These are phyloP conservation scores for Phodopus roborovskii DNA, from an alignment of 2,113 vertebrate genomes.

Conservation along the genomic window DNA sequence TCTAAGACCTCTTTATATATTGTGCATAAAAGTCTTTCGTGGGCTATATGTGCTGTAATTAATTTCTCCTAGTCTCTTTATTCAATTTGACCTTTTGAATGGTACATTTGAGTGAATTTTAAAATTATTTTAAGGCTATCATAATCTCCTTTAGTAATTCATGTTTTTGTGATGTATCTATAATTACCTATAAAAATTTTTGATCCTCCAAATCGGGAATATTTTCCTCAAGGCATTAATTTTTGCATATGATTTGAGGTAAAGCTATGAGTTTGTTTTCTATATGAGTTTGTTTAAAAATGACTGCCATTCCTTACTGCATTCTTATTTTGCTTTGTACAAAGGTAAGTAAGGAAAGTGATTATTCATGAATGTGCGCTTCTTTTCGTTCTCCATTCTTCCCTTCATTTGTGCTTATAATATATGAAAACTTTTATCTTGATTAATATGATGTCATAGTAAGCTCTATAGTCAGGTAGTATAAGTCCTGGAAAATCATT, in stretches of 20 bases:
- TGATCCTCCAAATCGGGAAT: background rate
- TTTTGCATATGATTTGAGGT: background rate
- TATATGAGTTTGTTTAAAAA: background rate
- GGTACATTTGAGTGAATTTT: background rate
- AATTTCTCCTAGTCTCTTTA: background rate
- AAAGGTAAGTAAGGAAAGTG: background rate
- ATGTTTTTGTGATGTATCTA: background rate
- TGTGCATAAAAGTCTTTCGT: background rate
- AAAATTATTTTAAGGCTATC: background rate
- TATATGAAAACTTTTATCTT: background rate
- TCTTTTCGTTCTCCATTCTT: background rate
- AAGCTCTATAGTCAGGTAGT: background rate
- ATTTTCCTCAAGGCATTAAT: background rate
- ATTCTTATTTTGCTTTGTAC: background rate
- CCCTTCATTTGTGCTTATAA: background rate
- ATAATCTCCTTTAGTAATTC: background rate
- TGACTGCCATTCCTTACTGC: background rate
- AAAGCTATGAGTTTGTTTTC: background rate
- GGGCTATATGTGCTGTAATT: background rate
- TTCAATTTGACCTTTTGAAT: background rate
- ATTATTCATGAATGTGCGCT: background rate
- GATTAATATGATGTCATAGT: too few species aligned
- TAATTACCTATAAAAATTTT: background rate
- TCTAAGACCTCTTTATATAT: background rate
- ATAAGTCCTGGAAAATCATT: background rate